A percentile compares a stretch with the other conserved stretches of the same genome.
Evolutionary conservation across 2,797 vertebrate species (phyloP).

Genomic region (Sciaenops ocellatus): DNA sequence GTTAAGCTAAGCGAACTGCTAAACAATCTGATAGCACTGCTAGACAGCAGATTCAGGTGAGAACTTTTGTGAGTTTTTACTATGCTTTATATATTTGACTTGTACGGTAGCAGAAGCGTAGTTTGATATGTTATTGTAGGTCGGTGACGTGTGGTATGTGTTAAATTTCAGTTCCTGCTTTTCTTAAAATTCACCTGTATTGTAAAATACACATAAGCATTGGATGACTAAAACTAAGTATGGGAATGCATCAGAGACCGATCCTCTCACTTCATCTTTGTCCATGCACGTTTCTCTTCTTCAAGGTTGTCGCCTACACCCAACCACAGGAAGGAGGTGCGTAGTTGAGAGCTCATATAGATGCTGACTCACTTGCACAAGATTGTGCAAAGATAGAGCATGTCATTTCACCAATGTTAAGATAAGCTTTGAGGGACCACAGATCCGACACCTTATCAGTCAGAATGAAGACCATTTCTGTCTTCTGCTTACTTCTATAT

Average conservation of each 20-base stretch:
- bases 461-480: slow-evolving; percentile 57
- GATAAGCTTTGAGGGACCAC: neutral
- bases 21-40: too few species aligned
- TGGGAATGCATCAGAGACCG: neutral
- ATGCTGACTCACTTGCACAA: slow-evolving; percentile 3
- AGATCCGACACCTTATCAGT: neutral
- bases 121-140: too few species aligned
- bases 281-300: neutral
- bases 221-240: neutral
- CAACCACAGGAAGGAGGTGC: slow-evolving; percentile 37
- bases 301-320: too few species aligned
- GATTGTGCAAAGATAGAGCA: neutral
- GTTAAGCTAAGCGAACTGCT: too few species aligned
- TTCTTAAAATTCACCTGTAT: too few species aligned
- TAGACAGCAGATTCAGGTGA: too few species aligned
- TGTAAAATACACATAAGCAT: too few species aligned
- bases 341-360: neutral
- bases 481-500: slow-evolving; percentile 52
- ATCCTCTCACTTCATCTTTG: slow-evolving; percentile 17
- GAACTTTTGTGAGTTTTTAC: too few species aligned
- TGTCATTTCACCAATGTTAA: neutral
- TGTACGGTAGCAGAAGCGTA: too few species aligned
- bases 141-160: too few species aligned
- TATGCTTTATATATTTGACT: too few species aligned
- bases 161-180: too few species aligned